These are phyloP conservation scores for Leptobrachium ailaonicum DNA, from an alignment of 2,113 vertebrate genomes.

Conservation along the genomic window DNA sequence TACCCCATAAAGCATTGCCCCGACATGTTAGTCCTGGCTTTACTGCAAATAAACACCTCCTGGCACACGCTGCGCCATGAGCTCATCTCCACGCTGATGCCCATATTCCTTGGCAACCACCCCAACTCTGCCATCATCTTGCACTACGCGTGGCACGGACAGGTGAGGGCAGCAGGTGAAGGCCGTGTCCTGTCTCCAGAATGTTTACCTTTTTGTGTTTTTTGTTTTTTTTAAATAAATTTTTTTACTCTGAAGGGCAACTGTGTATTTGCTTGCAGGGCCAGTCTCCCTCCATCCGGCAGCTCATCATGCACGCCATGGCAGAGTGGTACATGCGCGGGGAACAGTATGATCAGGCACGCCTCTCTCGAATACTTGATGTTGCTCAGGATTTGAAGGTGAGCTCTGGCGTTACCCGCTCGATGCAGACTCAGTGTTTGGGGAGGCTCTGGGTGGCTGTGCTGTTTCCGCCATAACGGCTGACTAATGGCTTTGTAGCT, in stretches of 20 bases:
- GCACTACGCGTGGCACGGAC: constrained; percentile 98
- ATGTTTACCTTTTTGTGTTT: no score
- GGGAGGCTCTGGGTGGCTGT: no score
- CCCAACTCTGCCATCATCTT: constrained; percentile 98
- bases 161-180: constrained; percentile 70
- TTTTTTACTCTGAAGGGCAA: neutral
- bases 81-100: constrained; percentile 98
- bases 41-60: constrained; percentile 95
- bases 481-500: no score
- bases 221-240: no score
- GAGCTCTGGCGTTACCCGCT: constrained; percentile 37
- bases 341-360: constrained; percentile 97
- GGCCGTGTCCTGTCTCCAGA: no score
- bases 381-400: constrained; percentile 99
- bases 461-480: no score
- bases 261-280: constrained; percentile 67
- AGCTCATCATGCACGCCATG: constrained; percentile 99
- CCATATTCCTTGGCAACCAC: constrained; percentile 97
- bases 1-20: constrained; percentile 98
- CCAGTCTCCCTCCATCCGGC: constrained; percentile 97
- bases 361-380: constrained; percentile 95
- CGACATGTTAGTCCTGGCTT: constrained; percentile 94
- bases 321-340: constrained; percentile 99
- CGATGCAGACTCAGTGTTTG: no score
- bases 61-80: constrained; percentile 97